Evolutionary conservation across 2,888 invertebrate genomes (phyloP).

Genomic region (Invenusta paracnida): DNA sequence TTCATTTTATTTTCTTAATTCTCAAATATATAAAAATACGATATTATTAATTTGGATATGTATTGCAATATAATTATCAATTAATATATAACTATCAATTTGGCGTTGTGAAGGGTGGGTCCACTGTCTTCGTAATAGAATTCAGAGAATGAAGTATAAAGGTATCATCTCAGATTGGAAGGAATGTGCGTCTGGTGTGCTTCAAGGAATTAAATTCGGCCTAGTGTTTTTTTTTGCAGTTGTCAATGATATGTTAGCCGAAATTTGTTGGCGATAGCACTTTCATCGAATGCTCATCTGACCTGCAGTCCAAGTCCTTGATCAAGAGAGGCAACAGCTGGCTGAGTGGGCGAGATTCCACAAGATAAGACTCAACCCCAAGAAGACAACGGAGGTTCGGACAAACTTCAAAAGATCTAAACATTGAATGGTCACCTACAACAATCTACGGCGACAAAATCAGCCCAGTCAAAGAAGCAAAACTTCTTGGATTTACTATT

Average conservation of each 20-base stretch:
- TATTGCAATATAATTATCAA: no score
- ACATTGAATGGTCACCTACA: neutral
- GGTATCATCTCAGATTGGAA: neutral
- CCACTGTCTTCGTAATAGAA: neutral
- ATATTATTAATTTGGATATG: no score
- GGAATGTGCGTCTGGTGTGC: neutral
- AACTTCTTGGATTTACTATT: neutral
- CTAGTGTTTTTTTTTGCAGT: neutral
- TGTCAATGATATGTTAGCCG: neutral
- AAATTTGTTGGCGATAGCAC: neutral
- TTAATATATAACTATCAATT: no score
- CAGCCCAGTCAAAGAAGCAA: neutral
- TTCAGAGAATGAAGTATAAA: neutral
- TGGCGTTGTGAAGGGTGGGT: neutral
- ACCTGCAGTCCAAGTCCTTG: neutral
- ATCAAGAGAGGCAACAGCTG: neutral
- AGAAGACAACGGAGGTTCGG: neutral
- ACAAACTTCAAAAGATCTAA: neutral
- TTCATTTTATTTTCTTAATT: no score
- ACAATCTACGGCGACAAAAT: neutral
- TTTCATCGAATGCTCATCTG: neutral
- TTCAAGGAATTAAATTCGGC: neutral
- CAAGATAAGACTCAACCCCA: neutral
- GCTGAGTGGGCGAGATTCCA: neutral
- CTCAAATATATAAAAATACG: no score